Base-by-base conservation (phyloP, 2,797 vertebrate genomes). In the Eleutherodactylus coqui region DNA sequence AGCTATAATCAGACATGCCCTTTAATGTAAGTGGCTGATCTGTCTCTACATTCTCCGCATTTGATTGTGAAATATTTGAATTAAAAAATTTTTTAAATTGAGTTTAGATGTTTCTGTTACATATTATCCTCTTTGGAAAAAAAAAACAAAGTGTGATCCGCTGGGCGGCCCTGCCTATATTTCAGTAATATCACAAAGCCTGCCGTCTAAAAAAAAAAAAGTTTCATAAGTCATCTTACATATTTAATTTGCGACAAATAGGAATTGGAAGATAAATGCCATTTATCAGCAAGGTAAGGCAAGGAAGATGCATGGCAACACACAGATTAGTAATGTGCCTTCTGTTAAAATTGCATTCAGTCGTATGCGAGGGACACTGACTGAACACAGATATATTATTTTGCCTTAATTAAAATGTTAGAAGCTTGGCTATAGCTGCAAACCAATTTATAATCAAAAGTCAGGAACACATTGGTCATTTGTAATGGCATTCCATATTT, bases 391-490 rank as follows among this genome's bases (percentile, higher is more conserved):
- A 86, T 53, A 86, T 64, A 80, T 80, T 58, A 79, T 85, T 81
- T 75, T 51, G 49, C 45, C 38, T 72, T 86, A 86, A 86, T 86
- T 81, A 86, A 81, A 81, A 86, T 75, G 41, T 86, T 62, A 47
- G 72, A 62, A 38, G 69, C 78, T 41, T 36, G 43, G 1, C 67
- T 80, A 41, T 38, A 62, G 34, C 69, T 64, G 70, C 51, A 47
- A 70, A 75, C n/a, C 53, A 49, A 81, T 79, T 86, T 75, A 64
- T 75, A 62, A 75, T 47, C 53, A 51, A 64, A 62, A 75, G 84
- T 75, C 78, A 49, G n/a, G 41, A 43, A 75, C 17, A 45, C 29
- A 13, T 51, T 75, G 69, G 69, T 64, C 24, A 75, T 81, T 75
- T 38, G 21, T 75, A 47, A 62, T 38, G 43, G 49, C 67, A 41